Evolutionary conservation across 2,113 vertebrate genomes (phyloP), one percentile per base, ranked within the genome.

Genomic region (Felis chaus): DNA sequence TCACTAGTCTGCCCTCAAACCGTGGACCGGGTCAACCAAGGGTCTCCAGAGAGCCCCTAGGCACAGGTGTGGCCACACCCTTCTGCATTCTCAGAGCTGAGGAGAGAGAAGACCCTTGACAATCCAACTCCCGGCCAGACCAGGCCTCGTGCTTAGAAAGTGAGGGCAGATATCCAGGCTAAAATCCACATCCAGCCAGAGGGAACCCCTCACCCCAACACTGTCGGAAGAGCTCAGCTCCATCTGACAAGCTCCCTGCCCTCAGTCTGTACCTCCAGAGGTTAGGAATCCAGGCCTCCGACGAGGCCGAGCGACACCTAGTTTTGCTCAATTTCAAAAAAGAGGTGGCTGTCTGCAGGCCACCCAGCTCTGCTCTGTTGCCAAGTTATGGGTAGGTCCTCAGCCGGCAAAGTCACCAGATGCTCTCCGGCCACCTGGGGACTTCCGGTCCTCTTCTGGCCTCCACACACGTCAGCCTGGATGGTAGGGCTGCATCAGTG

Each of bases 161-260:
- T 55, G 73, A 96, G 74, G 88, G 19, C 88, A 80, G 71, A 10
- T 41, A 94, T 84, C 74, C 94, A 89, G 92, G 94, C 91, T 66
- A 3, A n/a, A 94, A 92, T 83, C 61, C 80, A 89, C 81, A 91
- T 95, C 15, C 41, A 61, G 55, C 36, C 29, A 39, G 53, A 87
- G 15, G 27, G 39, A 93, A 88, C 1, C 4, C 41, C 66, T 69
- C 18, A 14, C 13, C 15, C 53, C 10, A 21, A 15, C 4, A 6
- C 85, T 61, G 29, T 48, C 86, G 31, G 50, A 53, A 93, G 50
- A 41, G 53, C 39, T 31, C 80, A 71, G 53, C 63, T 83, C 74
- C 25, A 12, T 31, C 16, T 7, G 19, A 53, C 7, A 5, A 65
- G 65, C 50, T 82, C 50, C 53, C 41, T 94, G 96, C 18, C 93